Evolutionary conservation across 2,797 vertebrate genomes (phyloP), one percentile per base, ranked within the genome.

Genomic region (Vespertilio murinus): DNA sequence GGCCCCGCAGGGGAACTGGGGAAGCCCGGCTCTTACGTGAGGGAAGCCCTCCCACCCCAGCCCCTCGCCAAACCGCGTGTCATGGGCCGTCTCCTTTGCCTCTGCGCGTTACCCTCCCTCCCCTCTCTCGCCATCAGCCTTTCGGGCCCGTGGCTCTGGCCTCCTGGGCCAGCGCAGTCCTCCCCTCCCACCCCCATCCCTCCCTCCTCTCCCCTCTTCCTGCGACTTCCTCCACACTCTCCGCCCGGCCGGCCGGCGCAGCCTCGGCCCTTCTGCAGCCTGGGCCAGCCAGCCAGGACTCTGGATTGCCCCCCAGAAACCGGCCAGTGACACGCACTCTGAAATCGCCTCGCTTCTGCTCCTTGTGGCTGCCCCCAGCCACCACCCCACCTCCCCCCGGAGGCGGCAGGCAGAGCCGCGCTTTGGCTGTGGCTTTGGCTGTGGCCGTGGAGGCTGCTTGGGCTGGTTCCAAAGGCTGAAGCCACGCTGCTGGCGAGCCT

Each of bases 1-100:
- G 65, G 73, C 10, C 61, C 45, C 14, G 17, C 52, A 82, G 73
- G 83, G 67, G 33, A 6, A 5, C 85, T 14, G 17, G 8, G 8
- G 54, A 49, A 35, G 12, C 45, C 17, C 16, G 30, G 11, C 23
- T 17, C 22, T 0, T 28, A 17, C 59, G 33, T 6, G 20, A 28
- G 67, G 13, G 6, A n/a, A n/a, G n/a, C n/a, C n/a, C 70, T 17
- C 42, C 56, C 70, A 10, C 18, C 25, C 2, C 0, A 0, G 22
- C 33, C 64, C 81, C 17, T 0, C 8, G 4, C 69, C 23, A 23
- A 13, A 9, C 52, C 18, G 0, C 5, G 0, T 35, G 38, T 79
- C n/a, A 1, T 3, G 4, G 33, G 10, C 30, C n/a, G 1, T 40
- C 85, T 77, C 75, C 38, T 40, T 54, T 13, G 49, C 45, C 67